Evolutionary conservation across 1,140 invertebrate species (phyloP).

Genomic region (Nylanderia fulva): DNA sequence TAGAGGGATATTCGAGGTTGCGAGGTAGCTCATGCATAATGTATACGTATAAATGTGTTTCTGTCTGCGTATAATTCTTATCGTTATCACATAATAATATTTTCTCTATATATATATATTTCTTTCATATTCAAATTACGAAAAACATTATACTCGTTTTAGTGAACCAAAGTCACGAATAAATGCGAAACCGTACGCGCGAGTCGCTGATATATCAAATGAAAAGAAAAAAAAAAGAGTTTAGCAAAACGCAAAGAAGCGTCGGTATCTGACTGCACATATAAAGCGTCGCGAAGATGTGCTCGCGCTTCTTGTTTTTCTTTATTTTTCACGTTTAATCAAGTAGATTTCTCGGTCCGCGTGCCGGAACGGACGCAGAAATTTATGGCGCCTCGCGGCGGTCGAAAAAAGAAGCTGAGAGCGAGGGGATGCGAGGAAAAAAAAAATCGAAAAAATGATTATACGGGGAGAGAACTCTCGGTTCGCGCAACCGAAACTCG

Average conservation of each 20-base stretch:
- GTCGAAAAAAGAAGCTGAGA: neutral
- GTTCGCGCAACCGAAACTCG: constrained; percentile 54
- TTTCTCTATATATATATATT: too few species aligned
- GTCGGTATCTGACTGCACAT: neutral
- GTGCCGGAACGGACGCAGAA: constrained; percentile 34
- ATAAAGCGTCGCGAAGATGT: neutral
- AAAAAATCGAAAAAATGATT: constrained; percentile 47
- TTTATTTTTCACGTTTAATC: constrained; percentile 57
- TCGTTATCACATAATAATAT: neutral
- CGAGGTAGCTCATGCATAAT: too few species aligned
- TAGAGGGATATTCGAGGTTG: neutral
- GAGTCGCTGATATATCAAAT: neutral
- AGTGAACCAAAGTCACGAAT: neutral
- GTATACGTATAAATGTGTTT: neutral
- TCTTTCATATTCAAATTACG: neutral
- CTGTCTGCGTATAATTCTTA: neutral
- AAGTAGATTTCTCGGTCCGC: constrained; percentile 52
- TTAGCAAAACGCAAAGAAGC: neutral
- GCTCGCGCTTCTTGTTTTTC: constrained; percentile 22
- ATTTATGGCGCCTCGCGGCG: constrained; percentile 41
- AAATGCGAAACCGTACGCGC: too few species aligned
- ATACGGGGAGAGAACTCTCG: constrained; percentile 9
- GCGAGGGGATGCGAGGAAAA: neutral
- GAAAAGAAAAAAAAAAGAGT: neutral
- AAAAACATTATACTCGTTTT: neutral